Conservation (phyloP, 1,140 invertebrate species). For the Atta cephalotes region DNA sequence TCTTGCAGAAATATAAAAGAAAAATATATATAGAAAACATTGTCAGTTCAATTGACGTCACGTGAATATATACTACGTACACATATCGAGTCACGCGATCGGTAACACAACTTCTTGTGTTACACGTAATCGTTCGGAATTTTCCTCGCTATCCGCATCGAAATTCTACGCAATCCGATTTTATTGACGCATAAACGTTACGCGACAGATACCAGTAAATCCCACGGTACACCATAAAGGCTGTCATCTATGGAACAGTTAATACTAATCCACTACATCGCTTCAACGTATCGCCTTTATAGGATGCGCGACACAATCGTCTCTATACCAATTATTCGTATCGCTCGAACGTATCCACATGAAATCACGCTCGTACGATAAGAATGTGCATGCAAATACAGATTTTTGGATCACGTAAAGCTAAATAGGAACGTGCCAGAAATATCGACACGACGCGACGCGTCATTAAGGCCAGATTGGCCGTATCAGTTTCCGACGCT, state of each 20-base stretch:
- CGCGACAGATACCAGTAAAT: slow-evolving; percentile 46
- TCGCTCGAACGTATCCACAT: slow-evolving; percentile 20
- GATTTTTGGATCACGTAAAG: slow-evolving; percentile 74
- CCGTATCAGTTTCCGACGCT: slow-evolving; percentile 68
- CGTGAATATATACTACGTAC: background rate
- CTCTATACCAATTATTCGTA: slow-evolving; percentile 62
- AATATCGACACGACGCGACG: slow-evolving; percentile 62
- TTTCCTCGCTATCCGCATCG: background rate
- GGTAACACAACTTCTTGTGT: background rate
- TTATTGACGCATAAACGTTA: slow-evolving; percentile 52
- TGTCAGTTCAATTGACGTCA: background rate
- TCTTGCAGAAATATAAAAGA: slow-evolving; percentile 2
- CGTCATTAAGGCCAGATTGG: slow-evolving; percentile 54
- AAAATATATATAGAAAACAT: background rate
- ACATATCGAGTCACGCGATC: background rate
- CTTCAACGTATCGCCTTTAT: slow-evolving; percentile 57
- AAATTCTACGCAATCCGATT: slow-evolving; percentile 39
- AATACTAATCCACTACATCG: slow-evolving; percentile 50
- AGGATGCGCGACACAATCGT: slow-evolving; percentile 36
- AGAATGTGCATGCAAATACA: slow-evolving; percentile 3
- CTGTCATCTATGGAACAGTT: slow-evolving; percentile 21
- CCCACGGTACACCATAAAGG: slow-evolving; percentile 32
- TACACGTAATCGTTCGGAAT: background rate
- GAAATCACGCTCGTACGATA: slow-evolving; percentile 5
- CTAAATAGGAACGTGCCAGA: slow-evolving; percentile 72